These are phyloP conservation scores for Cyanoramphus novaezelandiae DNA, from an alignment of 2,113 vertebrate species.

Conservation along the genomic window DNA sequence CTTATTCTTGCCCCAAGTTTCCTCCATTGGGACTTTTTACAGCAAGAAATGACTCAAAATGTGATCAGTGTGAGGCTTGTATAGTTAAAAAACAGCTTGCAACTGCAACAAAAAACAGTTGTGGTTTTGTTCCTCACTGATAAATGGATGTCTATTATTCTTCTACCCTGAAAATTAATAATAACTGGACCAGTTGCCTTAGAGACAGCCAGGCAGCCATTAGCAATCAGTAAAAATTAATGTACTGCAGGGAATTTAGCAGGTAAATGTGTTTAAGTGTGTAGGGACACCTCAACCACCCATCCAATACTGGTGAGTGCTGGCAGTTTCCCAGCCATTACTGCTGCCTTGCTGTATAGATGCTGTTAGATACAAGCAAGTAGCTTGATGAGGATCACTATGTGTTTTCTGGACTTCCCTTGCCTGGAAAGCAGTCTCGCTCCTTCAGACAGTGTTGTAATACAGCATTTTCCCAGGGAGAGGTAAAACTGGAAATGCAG, in stretches of 20 bases:
- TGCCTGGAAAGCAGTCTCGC: neutral
- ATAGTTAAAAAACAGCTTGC: conserved; percentile 6
- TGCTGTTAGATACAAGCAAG: neutral
- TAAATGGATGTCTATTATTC: conserved; percentile 53
- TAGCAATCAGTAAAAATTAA: conserved; percentile 63
- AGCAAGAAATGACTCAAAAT: neutral
- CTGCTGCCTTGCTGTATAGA: rapidly evolving
- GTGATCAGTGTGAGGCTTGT: neutral
- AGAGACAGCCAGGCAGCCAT: conserved; percentile 48
- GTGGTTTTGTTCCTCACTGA: conserved; percentile 7
- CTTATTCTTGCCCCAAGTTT: neutral
- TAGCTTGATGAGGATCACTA: neutral
- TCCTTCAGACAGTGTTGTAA: neutral
- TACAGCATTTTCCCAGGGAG: neutral
- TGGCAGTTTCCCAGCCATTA: rapidly evolving
- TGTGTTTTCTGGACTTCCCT: neutral
- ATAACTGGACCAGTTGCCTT: conserved; percentile 45
- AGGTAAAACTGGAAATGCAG: neutral
- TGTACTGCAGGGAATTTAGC: conserved; percentile 43
- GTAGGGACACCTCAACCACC: neutral
- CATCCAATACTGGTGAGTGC: neutral
- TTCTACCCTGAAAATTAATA: conserved; percentile 44
- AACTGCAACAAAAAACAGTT: neutral
- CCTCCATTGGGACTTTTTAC: neutral
- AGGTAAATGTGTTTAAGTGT: conserved; percentile 12